A percentile compares a stretch with the other conserved stretches of the same genome.
Evolutionary conservation across 2,797 vertebrate species (phyloP).

Genomic region (Emydoidea blandingii): DNA sequence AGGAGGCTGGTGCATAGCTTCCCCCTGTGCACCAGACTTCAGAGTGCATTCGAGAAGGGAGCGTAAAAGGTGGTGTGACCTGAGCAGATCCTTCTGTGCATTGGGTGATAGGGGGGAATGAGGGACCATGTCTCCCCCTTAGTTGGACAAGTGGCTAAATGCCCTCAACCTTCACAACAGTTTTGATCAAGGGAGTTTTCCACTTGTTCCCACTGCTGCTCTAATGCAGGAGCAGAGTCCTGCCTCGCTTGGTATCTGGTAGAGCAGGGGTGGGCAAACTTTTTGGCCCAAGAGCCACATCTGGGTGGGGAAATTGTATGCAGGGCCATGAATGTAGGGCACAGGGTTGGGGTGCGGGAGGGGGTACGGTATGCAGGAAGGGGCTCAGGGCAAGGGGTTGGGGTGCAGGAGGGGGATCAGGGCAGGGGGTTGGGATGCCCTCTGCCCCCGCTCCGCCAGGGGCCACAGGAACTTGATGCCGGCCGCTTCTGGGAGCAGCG

Average conservation of each 20-base stretch:
- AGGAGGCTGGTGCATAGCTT: neutral
- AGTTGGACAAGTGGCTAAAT: neutral
- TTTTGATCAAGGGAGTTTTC: neutral
- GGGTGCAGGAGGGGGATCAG: no score
- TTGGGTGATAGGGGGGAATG: neutral
- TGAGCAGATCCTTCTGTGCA: neutral
- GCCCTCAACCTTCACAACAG: rapidly evolving
- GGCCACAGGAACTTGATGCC: no score
- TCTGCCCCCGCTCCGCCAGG: no score
- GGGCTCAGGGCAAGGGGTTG: no score
- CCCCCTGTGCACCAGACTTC: neutral
- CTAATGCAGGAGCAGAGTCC: neutral
- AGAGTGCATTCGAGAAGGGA: neutral
- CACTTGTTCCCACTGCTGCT: neutral
- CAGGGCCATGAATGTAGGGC: no score
- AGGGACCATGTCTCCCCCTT: neutral
- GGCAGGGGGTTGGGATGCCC: no score
- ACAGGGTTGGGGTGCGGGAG: no score
- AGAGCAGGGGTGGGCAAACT: no score
- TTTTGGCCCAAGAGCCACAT: no score
- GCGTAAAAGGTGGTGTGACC: neutral
- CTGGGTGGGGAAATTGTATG: no score
- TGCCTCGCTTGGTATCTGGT: neutral
- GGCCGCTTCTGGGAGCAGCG: no score
- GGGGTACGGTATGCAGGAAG: no score